phyloP scores from a whole-genome alignment of 2,113 vertebrate species.

The Diphyllodes magnificus region DNA sequence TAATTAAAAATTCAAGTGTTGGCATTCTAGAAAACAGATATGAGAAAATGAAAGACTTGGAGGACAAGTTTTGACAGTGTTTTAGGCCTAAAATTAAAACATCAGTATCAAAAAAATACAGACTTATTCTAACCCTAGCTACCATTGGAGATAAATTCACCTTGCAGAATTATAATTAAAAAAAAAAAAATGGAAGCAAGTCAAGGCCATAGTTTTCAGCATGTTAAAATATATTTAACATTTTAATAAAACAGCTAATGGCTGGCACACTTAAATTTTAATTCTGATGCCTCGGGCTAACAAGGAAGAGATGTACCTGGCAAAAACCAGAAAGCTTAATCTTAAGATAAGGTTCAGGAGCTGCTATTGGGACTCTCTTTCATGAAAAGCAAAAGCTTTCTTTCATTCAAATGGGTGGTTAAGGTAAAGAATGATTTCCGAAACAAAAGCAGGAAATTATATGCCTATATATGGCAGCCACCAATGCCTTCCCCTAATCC shows the following conservation, averaged over 20 bases:
- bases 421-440: background rate
- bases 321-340: background rate
- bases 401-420: background rate
- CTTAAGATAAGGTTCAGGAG: background rate
- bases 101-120: background rate
- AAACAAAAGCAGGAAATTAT: background rate
- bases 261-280: background rate
- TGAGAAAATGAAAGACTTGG: background rate
- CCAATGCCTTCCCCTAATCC: background rate
- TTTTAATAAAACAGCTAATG: background rate
- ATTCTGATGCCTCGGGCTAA: rapidly evolving
- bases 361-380: background rate
- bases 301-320: background rate
- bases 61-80: background rate
- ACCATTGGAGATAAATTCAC: background rate
- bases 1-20: background rate
- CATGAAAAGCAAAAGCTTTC: background rate
- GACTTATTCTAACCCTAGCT: background rate
- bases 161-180: background rate
- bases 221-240: background rate
- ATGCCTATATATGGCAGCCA: background rate
- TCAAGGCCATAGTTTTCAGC: background rate
- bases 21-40: background rate
- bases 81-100: background rate
- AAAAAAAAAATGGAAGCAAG: background rate